Conservation (phyloP, 2,797 vertebrate species). For the Phalanger gymnotis region DNA sequence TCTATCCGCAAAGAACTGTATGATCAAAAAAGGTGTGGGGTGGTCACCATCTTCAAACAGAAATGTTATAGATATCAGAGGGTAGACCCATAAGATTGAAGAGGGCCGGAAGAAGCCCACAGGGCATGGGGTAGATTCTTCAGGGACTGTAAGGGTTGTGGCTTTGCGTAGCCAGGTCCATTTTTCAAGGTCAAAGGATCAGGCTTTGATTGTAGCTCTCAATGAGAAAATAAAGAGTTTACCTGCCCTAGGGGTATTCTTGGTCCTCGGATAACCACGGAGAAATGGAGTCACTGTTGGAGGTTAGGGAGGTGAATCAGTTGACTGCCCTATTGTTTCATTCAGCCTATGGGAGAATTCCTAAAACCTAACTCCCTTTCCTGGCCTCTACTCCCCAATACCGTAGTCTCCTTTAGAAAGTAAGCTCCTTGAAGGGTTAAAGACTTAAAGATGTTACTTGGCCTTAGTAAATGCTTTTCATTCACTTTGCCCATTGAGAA, state of each 20-base stretch:
- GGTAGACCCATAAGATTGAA: not conserved
- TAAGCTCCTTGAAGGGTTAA: not conserved
- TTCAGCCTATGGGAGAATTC: not conserved
- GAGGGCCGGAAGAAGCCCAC: not conserved
- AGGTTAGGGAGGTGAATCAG: not conserved
- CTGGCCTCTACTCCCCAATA: not conserved
- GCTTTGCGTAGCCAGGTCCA: not conserved
- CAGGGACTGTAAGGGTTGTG: not conserved
- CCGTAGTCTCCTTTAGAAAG: not conserved
- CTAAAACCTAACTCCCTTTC: not conserved
- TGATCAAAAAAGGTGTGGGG: not conserved
- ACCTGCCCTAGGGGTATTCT: not conserved
- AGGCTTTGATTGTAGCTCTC: not conserved
- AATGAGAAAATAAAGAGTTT: not conserved
- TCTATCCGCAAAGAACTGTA: not conserved
- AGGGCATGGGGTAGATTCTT: not conserved
- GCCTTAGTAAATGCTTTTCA: not conserved
- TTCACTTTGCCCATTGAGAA: not conserved
- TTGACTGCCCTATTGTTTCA: not conserved
- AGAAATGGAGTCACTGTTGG: not conserved
- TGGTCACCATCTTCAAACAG: not conserved
- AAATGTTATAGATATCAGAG: not conserved
- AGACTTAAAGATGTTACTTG: not conserved
- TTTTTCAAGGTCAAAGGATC: not conserved
- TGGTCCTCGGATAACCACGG: not conserved